Evolutionary conservation across 2,888 invertebrate genomes (phyloP).

Genomic region (Phengaris arion): DNA sequence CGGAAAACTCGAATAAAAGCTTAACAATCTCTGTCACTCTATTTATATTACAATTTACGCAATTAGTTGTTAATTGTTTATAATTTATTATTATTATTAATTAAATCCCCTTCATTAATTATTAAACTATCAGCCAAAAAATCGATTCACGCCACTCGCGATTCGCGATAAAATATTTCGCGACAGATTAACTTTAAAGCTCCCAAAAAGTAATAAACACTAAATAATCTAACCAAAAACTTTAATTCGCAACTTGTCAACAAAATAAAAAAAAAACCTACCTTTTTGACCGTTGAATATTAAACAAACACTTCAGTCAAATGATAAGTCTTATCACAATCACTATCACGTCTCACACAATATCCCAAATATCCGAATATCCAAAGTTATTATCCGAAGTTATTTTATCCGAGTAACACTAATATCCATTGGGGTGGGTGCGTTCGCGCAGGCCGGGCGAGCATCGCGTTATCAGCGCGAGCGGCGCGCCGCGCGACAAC

Average conservation of each 20-base stretch:
- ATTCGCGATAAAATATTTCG: too few species aligned
- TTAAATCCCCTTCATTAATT: too few species aligned
- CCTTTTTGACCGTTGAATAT: constrained; percentile 45
- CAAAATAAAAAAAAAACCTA: constrained; percentile 26
- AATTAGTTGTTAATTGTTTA: too few species aligned
- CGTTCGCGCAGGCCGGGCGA: constrained; percentile 73
- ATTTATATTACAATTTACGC: too few species aligned
- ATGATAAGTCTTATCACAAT: constrained; percentile 17
- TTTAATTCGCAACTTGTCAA: not conserved
- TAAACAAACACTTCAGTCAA: constrained; percentile 30
- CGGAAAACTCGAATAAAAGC: too few species aligned
- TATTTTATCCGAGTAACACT: constrained; percentile 50
- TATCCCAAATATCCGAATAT: constrained; percentile 40
- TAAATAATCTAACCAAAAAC: too few species aligned
- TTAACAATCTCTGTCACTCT: too few species aligned
- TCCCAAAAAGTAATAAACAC: too few species aligned
- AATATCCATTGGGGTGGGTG: constrained; percentile 69
- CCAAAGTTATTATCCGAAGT: constrained; percentile 47
- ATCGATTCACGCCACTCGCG: too few species aligned
- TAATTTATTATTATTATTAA: too few species aligned
- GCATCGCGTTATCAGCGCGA: constrained; percentile 78
- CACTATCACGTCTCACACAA: constrained; percentile 42
- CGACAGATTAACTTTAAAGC: too few species aligned
- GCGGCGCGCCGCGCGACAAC: constrained; percentile 75
- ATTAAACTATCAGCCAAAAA: too few species aligned